These are phyloP conservation scores for Eidolon helvum DNA, from an alignment of 2,113 vertebrate genomes.

Conservation along the genomic window DNA sequence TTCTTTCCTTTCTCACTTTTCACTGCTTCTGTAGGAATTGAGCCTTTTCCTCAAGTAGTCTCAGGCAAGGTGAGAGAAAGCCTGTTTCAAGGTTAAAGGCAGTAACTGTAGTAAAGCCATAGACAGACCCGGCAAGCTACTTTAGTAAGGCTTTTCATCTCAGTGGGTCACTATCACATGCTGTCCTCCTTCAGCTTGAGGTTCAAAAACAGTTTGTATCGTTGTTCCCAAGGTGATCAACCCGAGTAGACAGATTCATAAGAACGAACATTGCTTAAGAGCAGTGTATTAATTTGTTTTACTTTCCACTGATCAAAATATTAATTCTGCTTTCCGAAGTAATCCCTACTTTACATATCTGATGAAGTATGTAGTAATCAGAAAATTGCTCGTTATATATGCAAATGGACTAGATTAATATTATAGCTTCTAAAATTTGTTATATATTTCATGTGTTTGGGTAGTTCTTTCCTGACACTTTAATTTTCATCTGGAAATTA, in stretches of 20 bases:
- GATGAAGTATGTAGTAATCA: not conserved
- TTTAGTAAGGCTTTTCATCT: not conserved
- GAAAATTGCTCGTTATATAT: not conserved
- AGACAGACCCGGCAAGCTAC: not conserved
- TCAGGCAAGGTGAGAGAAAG: not conserved
- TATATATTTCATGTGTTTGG: not conserved
- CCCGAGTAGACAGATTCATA: not conserved
- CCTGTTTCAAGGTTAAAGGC: not conserved
- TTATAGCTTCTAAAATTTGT: not conserved
- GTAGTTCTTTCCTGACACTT: not conserved
- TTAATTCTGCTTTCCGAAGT: not conserved
- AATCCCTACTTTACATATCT: not conserved
- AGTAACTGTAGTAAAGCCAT: too few relatives aligned
- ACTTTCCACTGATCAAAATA: not conserved
- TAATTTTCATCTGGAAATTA: not conserved
- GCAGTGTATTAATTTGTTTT: not conserved
- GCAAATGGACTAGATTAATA: not conserved
- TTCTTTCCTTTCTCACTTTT: not conserved
- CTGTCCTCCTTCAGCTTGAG: not conserved
- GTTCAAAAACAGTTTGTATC: not conserved
- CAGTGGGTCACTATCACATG: not conserved
- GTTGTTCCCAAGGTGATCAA: not conserved
- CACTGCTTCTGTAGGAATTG: not conserved
- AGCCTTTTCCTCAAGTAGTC: not conserved
- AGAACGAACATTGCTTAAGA: not conserved